Conservation (phyloP, 1,140 invertebrate genomes). For the Leptestheria dahalacensis region DNA sequence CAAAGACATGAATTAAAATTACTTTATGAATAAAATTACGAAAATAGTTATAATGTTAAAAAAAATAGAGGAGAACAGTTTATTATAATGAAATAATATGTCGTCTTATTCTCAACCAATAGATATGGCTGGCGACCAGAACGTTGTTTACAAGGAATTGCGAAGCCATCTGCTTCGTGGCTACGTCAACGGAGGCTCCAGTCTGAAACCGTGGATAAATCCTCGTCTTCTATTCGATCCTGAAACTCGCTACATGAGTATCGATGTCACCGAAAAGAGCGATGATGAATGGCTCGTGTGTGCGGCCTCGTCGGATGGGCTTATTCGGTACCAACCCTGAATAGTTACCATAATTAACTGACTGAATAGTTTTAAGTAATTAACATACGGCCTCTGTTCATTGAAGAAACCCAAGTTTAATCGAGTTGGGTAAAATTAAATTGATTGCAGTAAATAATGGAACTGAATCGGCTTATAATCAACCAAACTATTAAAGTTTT, state of each 20-base stretch:
- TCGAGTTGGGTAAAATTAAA: no score
- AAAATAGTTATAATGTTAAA: no score
- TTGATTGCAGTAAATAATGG: no score
- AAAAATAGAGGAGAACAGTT: no score
- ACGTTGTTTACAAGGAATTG: constrained; percentile 13
- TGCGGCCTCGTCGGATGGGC: constrained; percentile 54
- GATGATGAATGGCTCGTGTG: constrained; percentile 32
- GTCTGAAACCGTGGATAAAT: constrained; percentile 31
- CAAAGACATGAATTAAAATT: no score
- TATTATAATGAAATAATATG: not conserved
- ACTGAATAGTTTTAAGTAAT: no score
- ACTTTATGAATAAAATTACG: no score
- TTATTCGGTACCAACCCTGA: constrained; percentile 34
- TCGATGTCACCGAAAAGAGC: constrained; percentile 28
- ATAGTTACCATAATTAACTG: no score
- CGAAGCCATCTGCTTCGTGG: constrained; percentile 19
- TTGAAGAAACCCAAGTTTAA: no score
- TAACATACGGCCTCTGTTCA: no score
- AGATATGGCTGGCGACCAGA: not conserved
- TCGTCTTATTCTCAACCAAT: not conserved
- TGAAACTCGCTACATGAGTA: constrained; percentile 53
- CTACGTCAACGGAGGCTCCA: constrained; percentile 19
- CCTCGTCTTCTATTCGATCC: constrained; percentile 34
- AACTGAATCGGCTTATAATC: no score
- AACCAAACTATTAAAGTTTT: no score